Evolutionary conservation across 35 echinoderm and acorn worm species (phyloP).

Genomic region (Amphiura filiformis): DNA sequence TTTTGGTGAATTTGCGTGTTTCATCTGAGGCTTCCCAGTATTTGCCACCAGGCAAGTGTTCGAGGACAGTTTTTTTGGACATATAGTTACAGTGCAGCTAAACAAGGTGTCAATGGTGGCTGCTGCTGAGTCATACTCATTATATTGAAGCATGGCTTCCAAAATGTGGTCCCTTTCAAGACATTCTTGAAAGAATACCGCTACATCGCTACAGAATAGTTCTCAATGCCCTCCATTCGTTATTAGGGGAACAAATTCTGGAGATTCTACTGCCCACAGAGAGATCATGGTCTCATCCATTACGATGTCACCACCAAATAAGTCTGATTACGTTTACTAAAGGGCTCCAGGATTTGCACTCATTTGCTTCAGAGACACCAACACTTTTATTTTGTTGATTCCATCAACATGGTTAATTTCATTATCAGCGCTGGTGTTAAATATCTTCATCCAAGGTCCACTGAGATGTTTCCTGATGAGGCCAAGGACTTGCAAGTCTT

Average conservation of each 20-base stretch:
- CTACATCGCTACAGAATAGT: no score
- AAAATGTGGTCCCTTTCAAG: no score
- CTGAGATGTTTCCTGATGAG: neutral
- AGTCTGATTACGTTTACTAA: neutral
- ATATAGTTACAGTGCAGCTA: no score
- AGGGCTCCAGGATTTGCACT: neutral
- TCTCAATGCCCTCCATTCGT: no score
- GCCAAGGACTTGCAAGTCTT: conserved; percentile 13
- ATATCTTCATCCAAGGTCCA: conserved; percentile 23
- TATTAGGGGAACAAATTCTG: neutral
- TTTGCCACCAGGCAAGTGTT: no score
- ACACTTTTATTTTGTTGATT: conserved; percentile 1
- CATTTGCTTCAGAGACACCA: neutral
- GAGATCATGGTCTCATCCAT: neutral
- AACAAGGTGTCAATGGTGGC: no score
- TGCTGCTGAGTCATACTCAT: no score
- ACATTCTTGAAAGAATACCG: no score
- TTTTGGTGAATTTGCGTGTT: no score
- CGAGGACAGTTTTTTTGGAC: no score
- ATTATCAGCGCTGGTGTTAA: neutral
- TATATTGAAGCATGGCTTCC: no score
- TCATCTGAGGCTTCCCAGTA: no score
- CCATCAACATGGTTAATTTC: conserved; percentile 20
- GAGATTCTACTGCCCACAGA: neutral
- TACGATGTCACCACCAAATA: neutral